Evolutionary conservation across 2,797 vertebrate species (phyloP), one percentile per base, ranked within the genome.

Genomic region (Sebastolobus alascanus): DNA sequence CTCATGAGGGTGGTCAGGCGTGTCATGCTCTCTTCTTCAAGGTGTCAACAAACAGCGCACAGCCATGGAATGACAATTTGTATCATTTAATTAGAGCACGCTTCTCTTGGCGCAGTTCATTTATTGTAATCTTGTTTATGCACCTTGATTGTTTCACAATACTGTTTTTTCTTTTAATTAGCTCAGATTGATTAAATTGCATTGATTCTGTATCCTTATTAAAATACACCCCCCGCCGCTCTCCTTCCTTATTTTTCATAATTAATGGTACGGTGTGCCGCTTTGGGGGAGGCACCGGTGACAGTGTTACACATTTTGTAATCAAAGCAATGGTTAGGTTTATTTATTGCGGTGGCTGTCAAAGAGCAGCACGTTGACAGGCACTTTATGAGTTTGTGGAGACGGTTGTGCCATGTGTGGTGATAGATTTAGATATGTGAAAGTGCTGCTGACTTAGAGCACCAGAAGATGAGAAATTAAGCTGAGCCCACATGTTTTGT

Each of bases 41-140:
- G 64, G 87, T 91, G 87, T 91, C 89, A 92, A 85, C 93, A 88
- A 87, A 92, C 79, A 80, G 64, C 66, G 43, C 82, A 84, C 89
- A 75, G 88, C 83, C 83, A 68, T 70, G 68, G 90, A 94, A 94
- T 94, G 92, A 93, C 90, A 94, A 95, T 96, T 94, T 96, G 91
- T 88, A 91, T 91, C 68, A 87, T 95, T 94, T 95, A 94, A 95
- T 96, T 93, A 95, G 79, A 79, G 84, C 87, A 63, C 3, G 87
- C 86, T 86, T 90, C 90, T 93, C 87, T 75, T 76, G 89, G 92
- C 91, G 69, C 77, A 85, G 75, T 93, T 93, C 93, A 95, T 96
- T 95, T 93, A 92, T 96, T 95, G 92, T 94, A 94, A 95, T 95
- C 93, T 94, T 91, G 89, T 95, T 96, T 95, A 91, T 93, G 86